Evolutionary conservation across 1,140 invertebrate species (phyloP), one percentile per base, ranked within the genome.

Genomic region (Musca domestica): DNA sequence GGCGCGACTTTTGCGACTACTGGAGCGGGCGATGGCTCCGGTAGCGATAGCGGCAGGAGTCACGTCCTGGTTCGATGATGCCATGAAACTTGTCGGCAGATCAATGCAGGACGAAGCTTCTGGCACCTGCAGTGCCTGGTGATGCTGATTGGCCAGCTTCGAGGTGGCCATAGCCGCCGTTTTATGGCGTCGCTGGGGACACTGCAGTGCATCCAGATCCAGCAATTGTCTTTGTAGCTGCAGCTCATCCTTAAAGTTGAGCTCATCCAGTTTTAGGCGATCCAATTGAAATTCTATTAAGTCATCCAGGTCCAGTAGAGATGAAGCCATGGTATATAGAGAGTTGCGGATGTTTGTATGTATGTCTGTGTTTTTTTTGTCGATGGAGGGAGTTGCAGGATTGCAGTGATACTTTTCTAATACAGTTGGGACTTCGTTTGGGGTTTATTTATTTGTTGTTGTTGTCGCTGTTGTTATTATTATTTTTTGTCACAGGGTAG

Each of bases 271-370:
- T 63, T 74, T 76, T 15, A 74, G 52, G 17, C 72, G 70, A 49
- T 74, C 71, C 49, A 76, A 49, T 65, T 76, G 74, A 52, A 72
- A 70, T 46, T 69, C 67, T 68, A 76, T 72, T 66, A 76, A 71
- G 25, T 76, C 74, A 64, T 70, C 68, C 9, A 76, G 69, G 30
- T 71, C 65, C 64, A 69, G 41, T 63, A 68, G 48, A 19, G 68
- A 69, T 58, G 68, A 66, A 64, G 68, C 68, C 68, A 69, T 69
- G 49, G 27, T 65, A 66, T 69, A 41, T 41, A 5, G 49, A 23
- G 49, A 20, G 22, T 19, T 15, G 2, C 17, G 10, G 17, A 49
- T 22, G n/a, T 12, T 22, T n/a, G 27, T 10, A 22, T 64, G n/a
- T 52, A 23, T 17, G 9, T 56, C 2, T 22, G 14, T 48, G 1